A percentile compares a stretch with the other conserved stretches of the same genome.
These are phyloP conservation scores for Petrocephalus sullivani DNA, from an alignment of 2,797 vertebrate genomes.

Conservation along the genomic window DNA sequence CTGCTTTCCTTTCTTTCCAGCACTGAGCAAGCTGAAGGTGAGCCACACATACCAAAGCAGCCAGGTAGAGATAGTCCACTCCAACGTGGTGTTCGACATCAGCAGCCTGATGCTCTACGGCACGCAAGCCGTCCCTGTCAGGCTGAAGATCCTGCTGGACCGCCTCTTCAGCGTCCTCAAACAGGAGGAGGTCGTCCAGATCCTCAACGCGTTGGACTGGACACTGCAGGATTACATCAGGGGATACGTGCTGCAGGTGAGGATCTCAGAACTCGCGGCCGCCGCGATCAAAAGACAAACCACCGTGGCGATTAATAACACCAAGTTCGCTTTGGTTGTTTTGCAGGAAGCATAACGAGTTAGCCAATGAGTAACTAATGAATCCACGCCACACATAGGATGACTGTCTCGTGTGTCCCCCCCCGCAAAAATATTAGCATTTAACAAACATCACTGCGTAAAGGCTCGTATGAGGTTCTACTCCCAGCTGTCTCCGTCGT, in stretches of 20 bases:
- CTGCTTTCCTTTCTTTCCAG: slow-evolving; percentile 54
- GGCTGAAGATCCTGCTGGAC: slow-evolving; percentile 94
- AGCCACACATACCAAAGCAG: slow-evolving; percentile 81
- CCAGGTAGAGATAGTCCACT: slow-evolving; percentile 96
- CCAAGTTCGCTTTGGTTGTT: neutral
- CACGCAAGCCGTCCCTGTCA: slow-evolving; percentile 88
- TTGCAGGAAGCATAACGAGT: neutral
- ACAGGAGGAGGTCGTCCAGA: slow-evolving; percentile 90
- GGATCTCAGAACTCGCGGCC: neutral
- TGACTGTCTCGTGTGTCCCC: slow-evolving; percentile 21
- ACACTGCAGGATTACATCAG: slow-evolving; percentile 94
- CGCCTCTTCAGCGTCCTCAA: slow-evolving; percentile 93
- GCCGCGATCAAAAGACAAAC: neutral
- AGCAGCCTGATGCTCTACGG: slow-evolving; percentile 96
- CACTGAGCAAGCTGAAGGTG: slow-evolving; percentile 87
- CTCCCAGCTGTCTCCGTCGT: slow-evolving; percentile 34
- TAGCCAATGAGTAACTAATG: neutral
- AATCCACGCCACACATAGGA: neutral
- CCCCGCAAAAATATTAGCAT: slow-evolving; percentile 28
- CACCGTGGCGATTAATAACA: neutral
- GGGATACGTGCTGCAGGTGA: slow-evolving; percentile 92
- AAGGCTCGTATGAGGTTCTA: slow-evolving; percentile 34
- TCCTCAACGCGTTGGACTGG: slow-evolving; percentile 92
- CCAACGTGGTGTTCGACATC: slow-evolving; percentile 94
- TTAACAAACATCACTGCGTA: slow-evolving; percentile 51